Evolutionary conservation across 2,113 vertebrate genomes (phyloP), one percentile per base, ranked within the genome.

Genomic region (Hippoglossus stenolepis): DNA sequence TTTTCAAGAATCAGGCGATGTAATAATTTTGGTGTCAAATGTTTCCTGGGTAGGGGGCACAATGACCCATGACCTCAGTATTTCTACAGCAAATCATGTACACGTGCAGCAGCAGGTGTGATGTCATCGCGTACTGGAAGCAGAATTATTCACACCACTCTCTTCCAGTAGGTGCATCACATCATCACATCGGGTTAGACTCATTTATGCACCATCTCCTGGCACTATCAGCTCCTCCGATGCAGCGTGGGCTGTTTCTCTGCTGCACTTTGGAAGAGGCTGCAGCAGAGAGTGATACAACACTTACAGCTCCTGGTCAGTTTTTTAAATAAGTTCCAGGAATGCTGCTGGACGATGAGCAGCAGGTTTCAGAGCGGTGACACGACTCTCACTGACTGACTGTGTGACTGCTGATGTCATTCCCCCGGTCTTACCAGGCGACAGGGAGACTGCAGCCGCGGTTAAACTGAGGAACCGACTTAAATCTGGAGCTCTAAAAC

Each of bases 401-500:
- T 69, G 58, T 65, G 38, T 79, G 56, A 65, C 71, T 57, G 77
- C 83, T 92, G 90, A 92, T 88, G 86, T 93, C 90, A 92, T 60
- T 24, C 15, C 8, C 45, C 31, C 11, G 61, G 75, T 86, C 82
- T 82, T 13, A 84, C 53, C 79, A 75, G 87, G 89, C 90, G 92
- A 90, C 93, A 90, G 82, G 65, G 40, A 21, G 91, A 89, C 92
- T 91, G 70, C 86, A 67, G 75, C 38, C 38, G 2, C 0, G 53
- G 49, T 85, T 93, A 94, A 93, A 89, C 79, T 75, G 90, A 92
- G 91, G 54, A 87, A 73, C 77, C 68, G 40, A 35, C 28, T 47
- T 92, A 94, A 91, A 91, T 85, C 79, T 87, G 91, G 87, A 87
- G 58, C 71, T 85, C 62, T 61, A 70, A 54, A 91, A 87, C 63